Evolutionary conservation across 30 jellyfish, hydroid and myxozoan genomes (phyloP).

Genomic region (Phacellophora camtschatica): DNA sequence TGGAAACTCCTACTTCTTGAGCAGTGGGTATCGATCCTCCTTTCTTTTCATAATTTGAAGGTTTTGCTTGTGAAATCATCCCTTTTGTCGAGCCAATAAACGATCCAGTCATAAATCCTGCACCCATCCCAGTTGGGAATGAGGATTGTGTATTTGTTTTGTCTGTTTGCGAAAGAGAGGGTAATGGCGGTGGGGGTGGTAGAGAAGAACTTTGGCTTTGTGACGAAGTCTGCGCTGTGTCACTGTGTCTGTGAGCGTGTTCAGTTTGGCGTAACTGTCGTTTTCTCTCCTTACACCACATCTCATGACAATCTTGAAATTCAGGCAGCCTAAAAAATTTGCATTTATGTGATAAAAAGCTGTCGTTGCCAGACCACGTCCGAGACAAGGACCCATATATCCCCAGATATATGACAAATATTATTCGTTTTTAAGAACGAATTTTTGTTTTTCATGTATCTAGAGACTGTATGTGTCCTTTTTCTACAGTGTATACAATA

Average conservation of each 20-base stretch:
- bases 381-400: too few relatives aligned
- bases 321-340: slow-evolving; percentile 88
- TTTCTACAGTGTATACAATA: too few relatives aligned
- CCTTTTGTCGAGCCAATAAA: slow-evolving; percentile 34
- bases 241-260: slow-evolving; percentile 42
- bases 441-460: too few relatives aligned
- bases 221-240: slow-evolving; percentile 10
- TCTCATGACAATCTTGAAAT: slow-evolving; percentile 97
- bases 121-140: slow-evolving; percentile 54
- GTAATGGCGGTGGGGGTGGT: slow-evolving; percentile 96
- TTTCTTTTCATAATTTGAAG: slow-evolving; percentile 21
- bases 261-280: slow-evolving; percentile 83
- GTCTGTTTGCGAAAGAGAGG: slow-evolving; percentile 37
- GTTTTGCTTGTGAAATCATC: neutral
- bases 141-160: neutral
- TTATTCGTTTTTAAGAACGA: too few relatives aligned
- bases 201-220: slow-evolving; percentile 41
- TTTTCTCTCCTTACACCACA: slow-evolving; percentile 95
- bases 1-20: slow-evolving; percentile 52
- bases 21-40: slow-evolving; percentile 19
- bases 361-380: too few relatives aligned
- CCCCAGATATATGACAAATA: too few relatives aligned
- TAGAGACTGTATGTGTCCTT: too few relatives aligned
- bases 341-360: too few relatives aligned
- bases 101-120: slow-evolving; percentile 79